These are phyloP conservation scores for Eupeodes corollae DNA, from an alignment of 1,140 invertebrate genomes.

Conservation along the genomic window DNA sequence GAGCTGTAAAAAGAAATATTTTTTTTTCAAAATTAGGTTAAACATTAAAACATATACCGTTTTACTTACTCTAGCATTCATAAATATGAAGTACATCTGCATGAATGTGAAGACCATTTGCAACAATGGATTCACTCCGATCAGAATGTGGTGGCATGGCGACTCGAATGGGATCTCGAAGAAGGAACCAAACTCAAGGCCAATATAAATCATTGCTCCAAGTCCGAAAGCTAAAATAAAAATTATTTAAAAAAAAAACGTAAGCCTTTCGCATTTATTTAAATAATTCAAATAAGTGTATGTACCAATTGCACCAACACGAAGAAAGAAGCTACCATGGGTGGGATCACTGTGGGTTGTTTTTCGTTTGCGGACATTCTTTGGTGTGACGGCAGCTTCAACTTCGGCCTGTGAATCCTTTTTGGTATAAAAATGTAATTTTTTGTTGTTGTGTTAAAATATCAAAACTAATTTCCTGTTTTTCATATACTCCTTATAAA, in stretches of 20 bases:
- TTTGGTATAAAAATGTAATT: neutral
- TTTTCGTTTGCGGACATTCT: conserved; percentile 65
- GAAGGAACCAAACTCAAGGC: conserved; percentile 86
- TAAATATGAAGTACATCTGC: conserved; percentile 99
- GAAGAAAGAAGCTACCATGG: conserved; percentile 91
- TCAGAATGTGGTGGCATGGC: conserved; percentile 77
- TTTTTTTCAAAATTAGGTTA: neutral
- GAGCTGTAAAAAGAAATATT: conserved; percentile 51
- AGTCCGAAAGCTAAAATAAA: conserved; percentile 83
- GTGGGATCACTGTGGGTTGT: conserved; percentile 86
- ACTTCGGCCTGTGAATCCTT: conserved; percentile 48
- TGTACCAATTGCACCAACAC: conserved; percentile 90
- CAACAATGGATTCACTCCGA: conserved; percentile 81
- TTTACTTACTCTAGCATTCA: conserved; percentile 93
- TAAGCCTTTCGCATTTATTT: neutral
- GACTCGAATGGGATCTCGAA: conserved; percentile 83
- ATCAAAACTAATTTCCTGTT: too few species aligned
- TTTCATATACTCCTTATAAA: too few species aligned
- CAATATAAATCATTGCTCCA: conserved; percentile 95
- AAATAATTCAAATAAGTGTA: neutral
- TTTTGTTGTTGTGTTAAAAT: too few species aligned
- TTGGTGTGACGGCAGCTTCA: conserved; percentile 53
- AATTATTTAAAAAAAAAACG: conserved; percentile 14
- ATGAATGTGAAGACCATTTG: conserved; percentile 96
- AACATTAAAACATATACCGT: neutral